These are phyloP conservation scores for Percina caprodes DNA, from an alignment of 2,113 vertebrate genomes.

Conservation along the genomic window DNA sequence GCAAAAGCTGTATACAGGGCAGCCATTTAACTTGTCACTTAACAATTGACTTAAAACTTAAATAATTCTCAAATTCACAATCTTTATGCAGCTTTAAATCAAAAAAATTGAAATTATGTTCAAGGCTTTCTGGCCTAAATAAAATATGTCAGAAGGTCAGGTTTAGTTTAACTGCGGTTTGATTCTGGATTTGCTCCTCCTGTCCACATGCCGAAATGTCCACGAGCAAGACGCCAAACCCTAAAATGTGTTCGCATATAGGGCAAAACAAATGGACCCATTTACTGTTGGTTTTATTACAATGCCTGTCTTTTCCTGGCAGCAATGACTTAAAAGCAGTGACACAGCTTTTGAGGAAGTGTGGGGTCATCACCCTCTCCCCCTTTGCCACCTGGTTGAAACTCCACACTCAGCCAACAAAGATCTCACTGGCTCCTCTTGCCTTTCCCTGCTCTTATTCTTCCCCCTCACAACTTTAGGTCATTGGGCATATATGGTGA, in stretches of 20 bases:
- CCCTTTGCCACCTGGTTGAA: constrained; percentile 37
- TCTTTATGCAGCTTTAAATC: background rate
- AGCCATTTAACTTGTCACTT: no score
- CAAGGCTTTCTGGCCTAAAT: background rate
- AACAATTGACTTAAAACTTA: no score
- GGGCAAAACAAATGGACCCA: background rate
- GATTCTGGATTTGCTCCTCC: background rate
- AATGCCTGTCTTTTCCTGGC: constrained; percentile 4
- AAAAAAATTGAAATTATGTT: background rate
- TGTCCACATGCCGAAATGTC: no score
- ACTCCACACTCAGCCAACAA: constrained; percentile 17
- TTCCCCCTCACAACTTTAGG: background rate
- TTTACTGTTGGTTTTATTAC: background rate
- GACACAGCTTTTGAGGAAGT: background rate
- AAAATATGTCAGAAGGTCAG: background rate
- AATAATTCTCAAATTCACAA: background rate
- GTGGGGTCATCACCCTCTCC: constrained; percentile 3
- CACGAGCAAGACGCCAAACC: background rate
- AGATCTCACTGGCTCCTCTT: constrained; percentile 20
- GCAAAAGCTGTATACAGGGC: background rate
- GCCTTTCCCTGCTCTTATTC: background rate
- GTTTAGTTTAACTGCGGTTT: background rate
- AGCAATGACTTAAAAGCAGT: constrained; percentile 16
- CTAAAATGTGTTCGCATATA: background rate
- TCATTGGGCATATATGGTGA: background rate